phyloP scores from a whole-genome alignment of 1,140 invertebrate species.

The Hypsibius dujardini region DNA sequence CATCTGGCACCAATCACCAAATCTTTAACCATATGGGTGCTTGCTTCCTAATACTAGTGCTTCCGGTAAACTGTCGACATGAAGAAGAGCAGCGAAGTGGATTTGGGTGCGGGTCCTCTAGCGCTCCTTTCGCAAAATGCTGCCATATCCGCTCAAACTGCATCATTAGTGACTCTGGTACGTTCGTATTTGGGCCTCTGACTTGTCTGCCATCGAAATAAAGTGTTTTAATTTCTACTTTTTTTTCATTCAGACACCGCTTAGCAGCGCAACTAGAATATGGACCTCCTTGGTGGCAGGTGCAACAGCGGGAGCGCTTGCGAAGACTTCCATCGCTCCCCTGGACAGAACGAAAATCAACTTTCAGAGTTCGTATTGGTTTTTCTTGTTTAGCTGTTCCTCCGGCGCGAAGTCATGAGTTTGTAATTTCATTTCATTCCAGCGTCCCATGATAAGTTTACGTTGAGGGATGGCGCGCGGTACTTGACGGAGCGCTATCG shows the following conservation, averaged over 20 bases:
- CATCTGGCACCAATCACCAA: too few relatives aligned
- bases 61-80: too few relatives aligned
- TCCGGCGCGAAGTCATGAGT: constrained; percentile 17
- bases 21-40: too few relatives aligned
- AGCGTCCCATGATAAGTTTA: constrained; percentile 42
- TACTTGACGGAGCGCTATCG: constrained; percentile 45
- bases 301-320: constrained; percentile 72
- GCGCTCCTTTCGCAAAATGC: too few relatives aligned
- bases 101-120: too few relatives aligned
- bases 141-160: too few relatives aligned
- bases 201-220: too few relatives aligned
- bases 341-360: constrained; percentile 93
- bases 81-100: too few relatives aligned
- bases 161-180: too few relatives aligned
- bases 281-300: constrained; percentile 39
- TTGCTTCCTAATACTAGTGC: too few relatives aligned
- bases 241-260: not conserved
- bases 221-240: too few relatives aligned
- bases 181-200: too few relatives aligned
- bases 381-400: constrained; percentile 20
- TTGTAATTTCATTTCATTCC: constrained; percentile 19
- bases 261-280: not conserved
- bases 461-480: constrained; percentile 50
- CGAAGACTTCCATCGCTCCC: constrained; percentile 88
- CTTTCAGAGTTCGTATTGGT: constrained; percentile 61